Conservation (phyloP, 2,888 invertebrate genomes). For the Nesidiocoris tenuis region DNA sequence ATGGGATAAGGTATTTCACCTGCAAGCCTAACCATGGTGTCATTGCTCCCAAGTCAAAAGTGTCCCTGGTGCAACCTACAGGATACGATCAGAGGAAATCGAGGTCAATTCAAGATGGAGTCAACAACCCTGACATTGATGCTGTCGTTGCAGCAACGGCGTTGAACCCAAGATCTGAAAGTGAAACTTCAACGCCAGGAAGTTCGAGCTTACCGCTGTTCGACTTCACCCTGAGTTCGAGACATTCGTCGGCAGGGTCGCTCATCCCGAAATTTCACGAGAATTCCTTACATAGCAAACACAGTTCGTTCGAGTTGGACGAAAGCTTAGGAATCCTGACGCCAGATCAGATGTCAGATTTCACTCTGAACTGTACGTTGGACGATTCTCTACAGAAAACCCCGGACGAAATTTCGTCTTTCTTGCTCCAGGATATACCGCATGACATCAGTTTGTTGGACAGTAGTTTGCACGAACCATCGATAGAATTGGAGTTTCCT, state of each 20-base stretch:
- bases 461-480: slow-evolving; percentile 37
- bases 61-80: slow-evolving; percentile 55
- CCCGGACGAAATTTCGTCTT: slow-evolving; percentile 59
- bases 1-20: slow-evolving; percentile 64
- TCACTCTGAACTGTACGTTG: slow-evolving; percentile 63
- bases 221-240: slow-evolving; percentile 48
- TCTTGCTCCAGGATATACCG: slow-evolving; percentile 47
- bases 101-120: slow-evolving; percentile 22
- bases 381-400: slow-evolving; percentile 56
- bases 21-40: slow-evolving; percentile 63
- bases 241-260: slow-evolving; percentile 49
- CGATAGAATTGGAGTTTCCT: slow-evolving; percentile 42
- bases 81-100: slow-evolving; percentile 4
- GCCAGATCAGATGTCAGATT: slow-evolving; percentile 81
- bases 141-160: slow-evolving; percentile 5
- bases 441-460: slow-evolving; percentile 37
- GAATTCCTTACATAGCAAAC: slow-evolving; percentile 59
- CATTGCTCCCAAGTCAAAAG: slow-evolving; percentile 63
- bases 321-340: slow-evolving; percentile 85
- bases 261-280: slow-evolving; percentile 45
- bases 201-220: slow-evolving; percentile 47
- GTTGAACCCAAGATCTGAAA: slow-evolving; percentile 17
- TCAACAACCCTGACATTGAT: slow-evolving; percentile 17
- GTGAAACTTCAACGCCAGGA: slow-evolving; percentile 47
- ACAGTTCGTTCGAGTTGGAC: slow-evolving; percentile 76